A percentile compares a stretch with the other conserved stretches of the same genome.
Evolutionary conservation across 1,140 invertebrate species (phyloP).

Genomic region (Dysdera silvatica): DNA sequence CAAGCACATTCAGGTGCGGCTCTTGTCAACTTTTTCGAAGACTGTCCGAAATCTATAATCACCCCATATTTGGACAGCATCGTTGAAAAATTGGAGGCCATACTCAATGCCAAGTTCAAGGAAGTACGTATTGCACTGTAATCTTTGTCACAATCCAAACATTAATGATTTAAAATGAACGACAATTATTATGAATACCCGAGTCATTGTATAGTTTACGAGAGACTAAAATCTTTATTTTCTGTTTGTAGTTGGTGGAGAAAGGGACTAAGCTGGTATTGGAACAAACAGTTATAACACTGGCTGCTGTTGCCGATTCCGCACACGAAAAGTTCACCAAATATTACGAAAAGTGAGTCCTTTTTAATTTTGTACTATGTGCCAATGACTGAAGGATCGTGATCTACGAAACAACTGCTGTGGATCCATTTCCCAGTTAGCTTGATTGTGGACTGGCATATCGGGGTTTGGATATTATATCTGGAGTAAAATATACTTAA

Average conservation of each 20-base stretch:
- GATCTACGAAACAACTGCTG: background rate
- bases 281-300: constrained; percentile 96
- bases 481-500: background rate
- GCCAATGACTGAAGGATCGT: background rate
- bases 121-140: constrained; percentile 52
- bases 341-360: constrained; percentile 53
- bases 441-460: too few species aligned
- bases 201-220: too few species aligned
- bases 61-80: constrained; percentile 81
- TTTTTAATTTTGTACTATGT: background rate
- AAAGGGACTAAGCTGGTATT: constrained; percentile 92
- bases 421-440: too few species aligned
- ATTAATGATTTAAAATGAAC: background rate
- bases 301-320: constrained; percentile 98
- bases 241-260: constrained; percentile 61
- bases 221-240: background rate
- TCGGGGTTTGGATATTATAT: background rate
- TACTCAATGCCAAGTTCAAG: constrained; percentile 86
- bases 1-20: constrained; percentile 77
- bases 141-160: background rate
- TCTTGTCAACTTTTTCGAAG: constrained; percentile 97
- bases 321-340: constrained; percentile 88
- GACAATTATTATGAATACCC: background rate
- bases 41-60: constrained; percentile 91
- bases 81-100: constrained; percentile 81